phyloP scores from a whole-genome alignment of 1,140 invertebrate species.

The Rhopalosiphum padi region DNA sequence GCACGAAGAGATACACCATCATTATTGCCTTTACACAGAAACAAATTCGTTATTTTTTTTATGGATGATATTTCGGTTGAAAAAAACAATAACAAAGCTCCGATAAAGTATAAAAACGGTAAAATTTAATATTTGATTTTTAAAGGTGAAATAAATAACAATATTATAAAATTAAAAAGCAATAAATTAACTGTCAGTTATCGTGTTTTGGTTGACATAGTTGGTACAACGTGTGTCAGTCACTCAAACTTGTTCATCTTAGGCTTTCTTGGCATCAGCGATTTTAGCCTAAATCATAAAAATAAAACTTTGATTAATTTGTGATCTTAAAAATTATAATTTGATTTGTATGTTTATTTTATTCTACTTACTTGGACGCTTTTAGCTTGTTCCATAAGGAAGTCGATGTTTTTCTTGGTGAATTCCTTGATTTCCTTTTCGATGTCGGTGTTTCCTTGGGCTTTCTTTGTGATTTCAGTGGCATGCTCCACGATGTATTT shows the following conservation, averaged over 20 bases:
- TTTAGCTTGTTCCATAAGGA: not conserved
- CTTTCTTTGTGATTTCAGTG: not conserved
- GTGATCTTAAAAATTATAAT: not conserved
- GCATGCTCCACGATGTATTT: not conserved
- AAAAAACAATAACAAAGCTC: not conserved
- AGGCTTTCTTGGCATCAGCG: not conserved
- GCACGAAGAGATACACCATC: not conserved
- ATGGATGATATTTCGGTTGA: not conserved
- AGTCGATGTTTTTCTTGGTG: slow-evolving; percentile 24
- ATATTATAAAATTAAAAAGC: slow-evolving; percentile 19
- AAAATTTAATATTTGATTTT: slow-evolving; percentile 26
- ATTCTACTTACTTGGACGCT: not conserved
- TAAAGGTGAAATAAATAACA: not conserved
- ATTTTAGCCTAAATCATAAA: slow-evolving; percentile 27
- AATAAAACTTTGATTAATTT: not conserved
- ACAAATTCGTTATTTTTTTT: not conserved
- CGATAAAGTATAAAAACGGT: not conserved
- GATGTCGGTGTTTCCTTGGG: slow-evolving; percentile 1
- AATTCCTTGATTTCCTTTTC: slow-evolving; percentile 2
- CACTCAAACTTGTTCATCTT: not conserved
- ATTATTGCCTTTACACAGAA: not conserved
- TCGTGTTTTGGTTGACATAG: not conserved
- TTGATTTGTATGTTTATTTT: not conserved
- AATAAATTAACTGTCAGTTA: not conserved
- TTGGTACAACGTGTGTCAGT: not conserved